phyloP scores from a whole-genome alignment of 2,888 invertebrate genomes.

The Camptogramma bilineatum region DNA sequence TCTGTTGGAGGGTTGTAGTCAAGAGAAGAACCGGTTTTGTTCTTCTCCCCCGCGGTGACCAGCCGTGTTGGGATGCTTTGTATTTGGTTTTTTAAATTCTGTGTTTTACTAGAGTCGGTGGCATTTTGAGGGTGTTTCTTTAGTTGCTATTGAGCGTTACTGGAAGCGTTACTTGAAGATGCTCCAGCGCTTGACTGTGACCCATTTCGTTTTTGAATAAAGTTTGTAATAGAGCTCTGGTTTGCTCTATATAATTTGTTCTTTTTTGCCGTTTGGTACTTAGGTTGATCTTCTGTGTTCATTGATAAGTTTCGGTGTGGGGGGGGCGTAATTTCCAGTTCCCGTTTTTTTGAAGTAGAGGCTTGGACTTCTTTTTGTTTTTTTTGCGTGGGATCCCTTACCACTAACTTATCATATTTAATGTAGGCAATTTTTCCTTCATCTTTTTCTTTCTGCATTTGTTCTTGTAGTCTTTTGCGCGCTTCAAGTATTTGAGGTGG shows the following conservation, averaged over 20 bases:
- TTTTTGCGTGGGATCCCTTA: neutral
- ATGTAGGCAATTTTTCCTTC: conserved; percentile 8
- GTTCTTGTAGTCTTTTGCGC: conserved; percentile 6
- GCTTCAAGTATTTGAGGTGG: conserved; percentile 3
- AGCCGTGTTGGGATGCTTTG: too few species aligned
- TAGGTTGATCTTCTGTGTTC: neutral
- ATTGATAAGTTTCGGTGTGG: neutral
- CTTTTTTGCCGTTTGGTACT: conserved; percentile 1
- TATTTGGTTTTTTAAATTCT: too few species aligned
- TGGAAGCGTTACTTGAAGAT: too few species aligned
- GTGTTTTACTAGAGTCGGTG: too few species aligned
- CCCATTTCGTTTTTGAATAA: neutral
- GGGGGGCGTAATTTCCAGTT: conserved; percentile 4
- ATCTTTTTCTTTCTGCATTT: conserved; percentile 1
- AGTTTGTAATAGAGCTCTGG: conserved; percentile 4
- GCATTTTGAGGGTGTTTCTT: too few species aligned
- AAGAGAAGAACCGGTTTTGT: too few species aligned
- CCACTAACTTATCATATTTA: neutral
- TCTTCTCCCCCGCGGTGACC: too few species aligned
- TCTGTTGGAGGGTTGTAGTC: too few species aligned
- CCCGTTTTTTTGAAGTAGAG: conserved; percentile 2
- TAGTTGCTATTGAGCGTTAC: too few species aligned
- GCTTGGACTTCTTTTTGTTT: neutral
- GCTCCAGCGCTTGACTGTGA: too few species aligned
- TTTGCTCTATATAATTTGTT: neutral